Conservation (phyloP, 1,140 invertebrate species). For the Neodiprion fabricii region DNA sequence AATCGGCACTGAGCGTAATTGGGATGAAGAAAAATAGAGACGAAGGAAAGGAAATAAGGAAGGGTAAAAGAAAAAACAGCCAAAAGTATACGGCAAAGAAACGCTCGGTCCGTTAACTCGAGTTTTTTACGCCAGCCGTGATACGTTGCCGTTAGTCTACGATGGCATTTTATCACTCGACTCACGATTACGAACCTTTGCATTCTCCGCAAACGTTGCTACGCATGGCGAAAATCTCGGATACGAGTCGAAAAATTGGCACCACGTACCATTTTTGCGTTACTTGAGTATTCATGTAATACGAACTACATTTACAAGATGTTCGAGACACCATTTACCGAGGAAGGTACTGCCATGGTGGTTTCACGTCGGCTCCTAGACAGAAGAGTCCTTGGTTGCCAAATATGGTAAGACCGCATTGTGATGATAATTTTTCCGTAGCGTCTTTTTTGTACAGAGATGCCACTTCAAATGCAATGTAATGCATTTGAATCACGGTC, state of each 20-base stretch:
- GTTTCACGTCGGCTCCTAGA: too few relatives aligned
- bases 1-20: conserved; percentile 7
- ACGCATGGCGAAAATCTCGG: too few relatives aligned
- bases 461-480: neutral
- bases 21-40: neutral
- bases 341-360: too few relatives aligned
- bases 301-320: too few relatives aligned
- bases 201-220: too few relatives aligned
- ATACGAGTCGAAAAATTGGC: too few relatives aligned
- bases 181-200: too few relatives aligned
- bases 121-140: neutral
- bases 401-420: neutral
- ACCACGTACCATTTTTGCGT: too few relatives aligned
- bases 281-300: too few relatives aligned
- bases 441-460: neutral
- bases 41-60: neutral
- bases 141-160: neutral
- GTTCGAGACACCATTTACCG: too few relatives aligned
- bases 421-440: conserved; percentile 2
- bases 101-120: neutral
- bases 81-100: neutral
- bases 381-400: neutral
- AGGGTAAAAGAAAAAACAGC: neutral
- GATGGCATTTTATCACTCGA: neutral
- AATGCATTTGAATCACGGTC: too few relatives aligned